phyloP scores from a whole-genome alignment of 2,888 invertebrate genomes.

The Ctena decussata region DNA sequence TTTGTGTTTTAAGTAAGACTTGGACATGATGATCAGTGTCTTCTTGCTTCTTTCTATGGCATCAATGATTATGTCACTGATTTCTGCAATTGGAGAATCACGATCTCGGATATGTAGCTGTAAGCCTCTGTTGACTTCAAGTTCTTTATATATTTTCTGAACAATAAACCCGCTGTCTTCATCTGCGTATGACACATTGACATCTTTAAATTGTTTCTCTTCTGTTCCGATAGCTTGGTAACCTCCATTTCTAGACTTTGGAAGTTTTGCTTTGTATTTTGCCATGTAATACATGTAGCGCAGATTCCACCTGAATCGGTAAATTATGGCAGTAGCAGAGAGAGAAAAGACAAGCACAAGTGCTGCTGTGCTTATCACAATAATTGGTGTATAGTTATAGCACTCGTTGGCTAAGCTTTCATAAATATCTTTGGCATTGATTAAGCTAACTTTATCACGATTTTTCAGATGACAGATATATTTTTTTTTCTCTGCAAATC shows the following conservation, averaged over 20 bases:
- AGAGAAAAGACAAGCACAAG: conserved; percentile 24
- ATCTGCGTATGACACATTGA: conserved; percentile 55
- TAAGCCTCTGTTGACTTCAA: conserved; percentile 39
- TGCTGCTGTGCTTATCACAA: not conserved
- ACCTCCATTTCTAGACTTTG: not conserved
- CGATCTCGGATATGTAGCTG: conserved; percentile 51
- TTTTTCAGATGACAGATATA: conserved; percentile 39
- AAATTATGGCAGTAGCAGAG: conserved; percentile 18
- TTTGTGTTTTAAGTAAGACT: conserved; percentile 41
- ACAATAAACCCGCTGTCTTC: conserved; percentile 34
- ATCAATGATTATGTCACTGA: conserved; percentile 53
- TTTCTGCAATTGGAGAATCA: conserved; percentile 46
- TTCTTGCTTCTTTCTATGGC: conserved; percentile 48
- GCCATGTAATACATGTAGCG: conserved; percentile 55
- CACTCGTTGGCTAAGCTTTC: conserved; percentile 27
- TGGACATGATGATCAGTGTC: conserved; percentile 47
- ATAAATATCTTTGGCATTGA: not conserved
- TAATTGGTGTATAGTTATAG: conserved; percentile 19
- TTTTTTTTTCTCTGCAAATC: conserved; percentile 11
- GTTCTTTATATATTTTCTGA: conserved; percentile 26
- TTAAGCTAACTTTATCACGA: not conserved
- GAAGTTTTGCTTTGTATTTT: conserved; percentile 29
- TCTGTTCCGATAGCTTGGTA: not conserved
- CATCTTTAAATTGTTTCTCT: conserved; percentile 40
- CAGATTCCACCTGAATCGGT: conserved; percentile 49